Base-by-base conservation (phyloP, 2,888 invertebrate species). In the Dyspetes luteomarginatus region DNA sequence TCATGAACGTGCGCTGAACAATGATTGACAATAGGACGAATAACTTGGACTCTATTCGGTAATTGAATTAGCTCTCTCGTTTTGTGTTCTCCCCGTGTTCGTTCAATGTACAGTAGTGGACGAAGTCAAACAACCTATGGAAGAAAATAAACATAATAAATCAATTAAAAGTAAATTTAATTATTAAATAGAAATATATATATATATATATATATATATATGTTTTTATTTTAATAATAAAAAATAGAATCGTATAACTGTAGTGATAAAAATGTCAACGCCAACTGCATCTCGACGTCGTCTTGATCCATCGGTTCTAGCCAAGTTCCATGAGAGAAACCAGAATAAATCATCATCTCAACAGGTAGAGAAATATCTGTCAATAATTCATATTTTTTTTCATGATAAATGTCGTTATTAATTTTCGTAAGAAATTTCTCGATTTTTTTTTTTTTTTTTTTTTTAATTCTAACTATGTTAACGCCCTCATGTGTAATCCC, bases 301-400 rank as follows among this genome's bases (percentile, higher is more conserved):
- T 4, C 84, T 90, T 52, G 85, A 87, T 77, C 88, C 90, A 56
- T 84, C 87, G 50, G 82, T 90, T 41, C 86, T 90, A 69, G 90
- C 90, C 78, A 86, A 65, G 56, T 78, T 82, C 73, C 87, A 88
- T 81, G 85, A 86, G 83, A 65, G 64, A 68, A 84, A 78, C 58
- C 83, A 80, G 74, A 82, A 78, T 79, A 84, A 82, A 41, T 12
- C 24, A 60, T 69, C 83, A 43, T 67, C 85, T 76, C 83, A 86
- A 82, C 85, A 89, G 89, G 87, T 88, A 89, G 84, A 75, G 45
- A 50, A 24, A 28, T 15, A 30, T 26, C n/a, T 9, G 45, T 17
- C 7, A 65, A n/a, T 36, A 69, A 52, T 73, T 68, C 9, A 30
- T 0, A 7, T 15, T 69, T 55, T 19, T 24, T 65, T 30, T 65